Conservation (phyloP, 2,888 invertebrate species). For the Cybosia mesomella region DNA sequence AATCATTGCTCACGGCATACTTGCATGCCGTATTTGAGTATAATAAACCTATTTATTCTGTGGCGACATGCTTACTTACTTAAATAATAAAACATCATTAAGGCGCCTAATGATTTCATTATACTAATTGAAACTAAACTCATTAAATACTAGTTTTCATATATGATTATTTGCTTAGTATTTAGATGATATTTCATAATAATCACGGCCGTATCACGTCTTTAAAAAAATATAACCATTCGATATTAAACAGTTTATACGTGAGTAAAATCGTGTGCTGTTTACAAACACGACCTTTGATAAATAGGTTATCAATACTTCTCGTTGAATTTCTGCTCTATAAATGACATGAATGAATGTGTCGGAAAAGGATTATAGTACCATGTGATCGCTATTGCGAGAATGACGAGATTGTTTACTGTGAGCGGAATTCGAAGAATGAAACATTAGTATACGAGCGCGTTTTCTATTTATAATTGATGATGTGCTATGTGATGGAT, state of each 20-base stretch:
- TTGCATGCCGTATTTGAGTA: constrained; percentile 39
- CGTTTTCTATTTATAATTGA: constrained; percentile 78
- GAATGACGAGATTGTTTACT: constrained; percentile 73
- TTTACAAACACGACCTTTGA: constrained; percentile 77
- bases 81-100: constrained; percentile 27
- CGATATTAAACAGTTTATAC: constrained; percentile 56
- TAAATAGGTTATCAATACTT: constrained; percentile 72
- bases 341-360: constrained; percentile 65
- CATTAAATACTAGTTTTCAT: constrained; percentile 30
- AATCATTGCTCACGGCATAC: constrained; percentile 47
- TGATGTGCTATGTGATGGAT: constrained; percentile 82
- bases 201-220: constrained; percentile 32
- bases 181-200: constrained; percentile 40
- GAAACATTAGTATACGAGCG: constrained; percentile 64
- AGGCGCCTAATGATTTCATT: constrained; percentile 18
- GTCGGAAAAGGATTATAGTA: constrained; percentile 55
- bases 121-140: constrained; percentile 29
- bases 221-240: constrained; percentile 58
- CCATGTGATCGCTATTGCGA: constrained; percentile 55
- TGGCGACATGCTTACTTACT: constrained; percentile 25
- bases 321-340: constrained; percentile 63
- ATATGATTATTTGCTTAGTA: constrained; percentile 31
- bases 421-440: constrained; percentile 78
- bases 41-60: constrained; percentile 39
- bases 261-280: constrained; percentile 65